These are phyloP conservation scores for Oryzias dopingdopingensis DNA, from an alignment of 2,797 vertebrate genomes.

Conservation along the genomic window DNA sequence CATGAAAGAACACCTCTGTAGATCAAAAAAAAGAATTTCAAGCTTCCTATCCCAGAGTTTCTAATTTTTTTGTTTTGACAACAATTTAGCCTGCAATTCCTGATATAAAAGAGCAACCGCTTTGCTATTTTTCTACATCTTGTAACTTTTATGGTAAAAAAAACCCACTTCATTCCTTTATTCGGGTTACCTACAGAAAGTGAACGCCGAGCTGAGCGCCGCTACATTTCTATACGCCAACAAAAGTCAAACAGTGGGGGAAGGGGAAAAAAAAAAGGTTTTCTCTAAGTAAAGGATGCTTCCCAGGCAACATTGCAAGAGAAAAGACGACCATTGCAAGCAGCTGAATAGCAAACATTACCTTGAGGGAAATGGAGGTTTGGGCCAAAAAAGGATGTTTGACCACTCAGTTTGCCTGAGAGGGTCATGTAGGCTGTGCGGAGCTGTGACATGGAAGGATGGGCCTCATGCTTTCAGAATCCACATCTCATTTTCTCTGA, in stretches of 20 bases:
- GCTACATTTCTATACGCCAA: too few species aligned
- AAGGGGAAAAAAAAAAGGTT: constrained; percentile 19
- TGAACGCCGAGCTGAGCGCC: too few species aligned
- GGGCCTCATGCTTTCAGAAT: constrained; percentile 42
- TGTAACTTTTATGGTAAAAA: too few species aligned
- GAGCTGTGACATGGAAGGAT: constrained; percentile 4
- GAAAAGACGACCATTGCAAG: constrained; percentile 61
- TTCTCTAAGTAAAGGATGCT: constrained; percentile 35
- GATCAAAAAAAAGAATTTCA: too few species aligned
- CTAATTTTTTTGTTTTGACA: too few species aligned
- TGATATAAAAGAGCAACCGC: too few species aligned
- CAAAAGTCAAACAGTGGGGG: constrained; percentile 12
- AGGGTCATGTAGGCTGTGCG: constrained; percentile 50
- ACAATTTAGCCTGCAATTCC: too few species aligned
- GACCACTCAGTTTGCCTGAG: constrained; percentile 40
- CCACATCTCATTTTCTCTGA: constrained; percentile 28
- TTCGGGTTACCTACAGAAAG: too few species aligned
- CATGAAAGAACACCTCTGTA: too few species aligned
- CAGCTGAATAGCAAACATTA: constrained; percentile 68
- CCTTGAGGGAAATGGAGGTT: constrained; percentile 37
- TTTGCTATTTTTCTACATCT: too few species aligned
- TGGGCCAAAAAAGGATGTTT: constrained; percentile 39
- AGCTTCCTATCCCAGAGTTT: too few species aligned
- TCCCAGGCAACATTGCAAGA: constrained; percentile 63
- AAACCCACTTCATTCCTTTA: too few species aligned